Conservation (phyloP, 2,797 vertebrate species). For the Crotalus adamanteus region DNA sequence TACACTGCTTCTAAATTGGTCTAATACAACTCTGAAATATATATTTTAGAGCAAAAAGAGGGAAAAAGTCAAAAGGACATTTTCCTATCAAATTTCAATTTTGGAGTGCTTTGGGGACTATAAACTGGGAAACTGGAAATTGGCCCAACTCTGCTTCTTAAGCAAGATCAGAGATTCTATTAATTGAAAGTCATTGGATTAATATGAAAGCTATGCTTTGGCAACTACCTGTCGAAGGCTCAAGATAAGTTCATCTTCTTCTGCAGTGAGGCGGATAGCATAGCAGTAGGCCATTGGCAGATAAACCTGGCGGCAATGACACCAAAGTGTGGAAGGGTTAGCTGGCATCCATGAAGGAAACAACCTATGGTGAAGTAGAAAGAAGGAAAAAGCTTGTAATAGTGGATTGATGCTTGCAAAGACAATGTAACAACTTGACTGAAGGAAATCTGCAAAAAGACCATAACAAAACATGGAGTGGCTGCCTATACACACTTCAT, state of each 20-base stretch:
- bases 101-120: not conserved
- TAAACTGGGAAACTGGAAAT: not conserved
- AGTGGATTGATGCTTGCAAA: not conserved
- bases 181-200: not conserved
- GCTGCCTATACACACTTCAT: not conserved
- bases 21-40: not conserved
- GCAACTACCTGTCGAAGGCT: constrained; percentile 88
- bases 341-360: constrained; percentile 88
- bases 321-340: constrained; percentile 92
- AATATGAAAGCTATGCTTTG: not conserved
- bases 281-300: constrained; percentile 98
- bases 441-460: not conserved
- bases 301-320: constrained; percentile 96
- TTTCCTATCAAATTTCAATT: not conserved
- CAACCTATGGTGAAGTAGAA: constrained; percentile 73
- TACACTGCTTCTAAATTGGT: not conserved
- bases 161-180: not conserved
- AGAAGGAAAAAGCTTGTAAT: not conserved
- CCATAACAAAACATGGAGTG: not conserved
- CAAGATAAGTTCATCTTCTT: constrained; percentile 82
- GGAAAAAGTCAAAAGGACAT: not conserved
- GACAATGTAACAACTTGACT: not conserved
- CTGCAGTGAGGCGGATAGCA: constrained; percentile 76
- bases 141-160: not conserved
- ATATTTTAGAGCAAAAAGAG: not conserved